Percentiles rank a stretch among this genome's conserved stretches.
Conservation (phyloP, 2,888 invertebrate genomes). For the Callinectes sapidus region DNA sequence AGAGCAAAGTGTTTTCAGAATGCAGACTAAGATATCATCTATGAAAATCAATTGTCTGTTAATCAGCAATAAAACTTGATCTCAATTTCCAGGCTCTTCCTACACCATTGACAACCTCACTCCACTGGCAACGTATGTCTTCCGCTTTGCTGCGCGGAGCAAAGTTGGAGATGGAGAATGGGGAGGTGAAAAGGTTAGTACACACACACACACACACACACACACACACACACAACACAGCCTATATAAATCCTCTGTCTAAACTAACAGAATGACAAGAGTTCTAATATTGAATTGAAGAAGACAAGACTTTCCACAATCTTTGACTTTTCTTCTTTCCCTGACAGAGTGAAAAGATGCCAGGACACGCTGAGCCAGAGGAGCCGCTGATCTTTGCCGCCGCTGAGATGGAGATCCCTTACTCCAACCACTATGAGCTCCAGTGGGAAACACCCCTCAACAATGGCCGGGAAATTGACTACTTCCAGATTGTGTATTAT, state of each 20-base stretch:
- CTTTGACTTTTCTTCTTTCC: not conserved
- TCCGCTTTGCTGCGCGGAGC: conserved; percentile 87
- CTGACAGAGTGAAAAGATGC: conserved; percentile 78
- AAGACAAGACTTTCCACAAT: not conserved
- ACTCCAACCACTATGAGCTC: conserved; percentile 87
- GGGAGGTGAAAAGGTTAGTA: conserved; percentile 79
- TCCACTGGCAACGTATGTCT: conserved; percentile 63
- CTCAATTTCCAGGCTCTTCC: conserved; percentile 50
- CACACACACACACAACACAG: not conserved
- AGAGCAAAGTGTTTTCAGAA: not conserved
- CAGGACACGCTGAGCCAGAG: conserved; percentile 85
- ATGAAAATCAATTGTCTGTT: not conserved
- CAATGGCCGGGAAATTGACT: conserved; percentile 91
- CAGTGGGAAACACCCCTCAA: conserved; percentile 90
- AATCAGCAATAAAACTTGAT: not conserved
- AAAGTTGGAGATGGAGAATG: conserved; percentile 88
- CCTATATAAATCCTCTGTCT: no score
- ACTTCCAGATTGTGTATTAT: conserved; percentile 88
- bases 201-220: not conserved
- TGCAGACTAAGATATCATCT: no score
- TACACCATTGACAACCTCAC: conserved; percentile 68
- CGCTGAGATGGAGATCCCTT: conserved; percentile 80
- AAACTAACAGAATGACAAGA: no score
- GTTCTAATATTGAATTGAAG: not conserved
- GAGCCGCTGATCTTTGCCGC: conserved; percentile 81